Conservation (phyloP, 2,797 vertebrate species). For the Crocodylus rhombifer region DNA sequence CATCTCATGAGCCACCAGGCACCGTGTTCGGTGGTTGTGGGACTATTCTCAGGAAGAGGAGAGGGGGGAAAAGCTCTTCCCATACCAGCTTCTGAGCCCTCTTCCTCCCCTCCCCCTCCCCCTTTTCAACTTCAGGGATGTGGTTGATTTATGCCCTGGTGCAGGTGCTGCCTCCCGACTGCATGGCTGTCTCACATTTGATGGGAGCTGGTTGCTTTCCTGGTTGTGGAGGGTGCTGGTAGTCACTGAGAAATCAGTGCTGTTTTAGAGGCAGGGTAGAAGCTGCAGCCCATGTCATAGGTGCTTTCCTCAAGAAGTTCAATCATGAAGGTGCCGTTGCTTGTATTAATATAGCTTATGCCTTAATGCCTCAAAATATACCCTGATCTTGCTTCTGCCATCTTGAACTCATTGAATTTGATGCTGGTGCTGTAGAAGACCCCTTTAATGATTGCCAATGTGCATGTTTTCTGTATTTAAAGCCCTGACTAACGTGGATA, state of each 20-base stretch:
- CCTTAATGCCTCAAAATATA: not conserved
- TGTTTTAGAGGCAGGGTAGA: not conserved
- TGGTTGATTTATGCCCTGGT: not conserved
- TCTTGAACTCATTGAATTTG: not conserved
- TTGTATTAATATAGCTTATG: not conserved
- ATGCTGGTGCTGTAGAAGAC: not conserved
- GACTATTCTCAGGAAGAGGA: no score
- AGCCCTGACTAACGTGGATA: not conserved
- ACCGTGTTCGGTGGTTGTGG: no score
- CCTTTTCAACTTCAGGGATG: no score
- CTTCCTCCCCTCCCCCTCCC: no score
- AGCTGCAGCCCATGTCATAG: no score
- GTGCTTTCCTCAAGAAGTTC: not conserved
- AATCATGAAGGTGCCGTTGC: not conserved
- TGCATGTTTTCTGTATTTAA: not conserved
- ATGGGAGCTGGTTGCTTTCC: not conserved
- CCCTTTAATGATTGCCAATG: not conserved
- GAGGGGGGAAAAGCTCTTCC: no score
- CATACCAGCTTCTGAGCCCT: no score
- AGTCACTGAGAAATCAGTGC: not conserved
- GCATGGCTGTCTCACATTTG: not conserved
- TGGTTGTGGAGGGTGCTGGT: not conserved
- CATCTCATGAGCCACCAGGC: no score
- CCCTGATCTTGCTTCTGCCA: accelerated
- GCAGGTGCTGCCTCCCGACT: not conserved